Evolutionary conservation across 2,797 vertebrate genomes (phyloP), one percentile per base, ranked within the genome.

Genomic region (Microctenopoma lineatum): DNA sequence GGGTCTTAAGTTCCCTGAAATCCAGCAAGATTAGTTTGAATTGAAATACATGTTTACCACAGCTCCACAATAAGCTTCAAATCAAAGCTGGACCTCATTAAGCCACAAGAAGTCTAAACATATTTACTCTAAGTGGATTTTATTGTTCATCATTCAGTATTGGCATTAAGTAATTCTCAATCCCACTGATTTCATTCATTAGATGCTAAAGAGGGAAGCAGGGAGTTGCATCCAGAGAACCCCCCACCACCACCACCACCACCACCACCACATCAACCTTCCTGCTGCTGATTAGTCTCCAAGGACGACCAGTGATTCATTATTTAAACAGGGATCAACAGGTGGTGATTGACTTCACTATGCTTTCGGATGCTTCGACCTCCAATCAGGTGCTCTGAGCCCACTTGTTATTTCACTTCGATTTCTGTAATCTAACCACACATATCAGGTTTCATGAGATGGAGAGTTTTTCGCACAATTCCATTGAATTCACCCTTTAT

Each of bases 251-350:
- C 55, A 2, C 4, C 27, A 29, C 29, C 29, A 5, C 29, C 29
- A 73, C 71, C 32, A 38, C 67, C 55, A 29, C 27, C 29, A 5
- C 45, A 70, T 84, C 83, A 81, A 75, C 83, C 62, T 87, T 76
- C 67, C 66, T 69, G 55, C 75, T 72, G 51, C 78, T 82, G 84
- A 90, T 90, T 85, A 77, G 87, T 86, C 84, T 88, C 86, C 84
- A 87, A 87, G 82, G 86, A 64, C 65, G 9, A 75, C 67, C 55
- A 41, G 75, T 9, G 68, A 89, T 73, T 84, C 71, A 86, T 87
- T 77, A 79, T 73, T 85, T 78, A 85, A 78, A 81, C 47, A 70
- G 50, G 75, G 75, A 85, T 81, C 70, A 80, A 70, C 73, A 68
- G 69, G 75, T 70, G 54, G 39, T 72, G 77, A 81, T 79, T 70